phyloP scores from a whole-genome alignment of 2,113 vertebrate genomes.

The Carettochelys insculpta region DNA sequence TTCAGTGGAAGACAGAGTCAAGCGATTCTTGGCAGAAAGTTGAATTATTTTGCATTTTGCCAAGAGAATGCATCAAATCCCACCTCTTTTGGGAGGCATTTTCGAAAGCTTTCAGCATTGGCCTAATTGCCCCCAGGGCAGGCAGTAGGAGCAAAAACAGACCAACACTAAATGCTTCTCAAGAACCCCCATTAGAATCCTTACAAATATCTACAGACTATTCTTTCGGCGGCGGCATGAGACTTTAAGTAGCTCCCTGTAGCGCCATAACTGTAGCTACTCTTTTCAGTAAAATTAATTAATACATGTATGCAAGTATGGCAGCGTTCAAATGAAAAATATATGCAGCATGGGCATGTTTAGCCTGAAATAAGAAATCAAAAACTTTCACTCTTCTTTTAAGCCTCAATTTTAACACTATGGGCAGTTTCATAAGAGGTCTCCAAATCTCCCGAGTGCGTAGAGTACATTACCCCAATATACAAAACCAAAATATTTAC shows the following conservation, averaged over 20 bases:
- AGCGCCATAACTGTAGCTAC: constrained; percentile 56
- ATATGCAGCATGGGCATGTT: constrained; percentile 55
- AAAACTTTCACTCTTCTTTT: constrained; percentile 30
- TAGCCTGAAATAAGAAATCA: constrained; percentile 66
- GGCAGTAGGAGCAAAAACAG: neutral
- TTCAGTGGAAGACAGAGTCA: constrained; percentile 59
- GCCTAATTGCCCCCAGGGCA: neutral
- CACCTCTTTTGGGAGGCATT: fast-evolving
- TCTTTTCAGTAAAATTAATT: constrained; percentile 76
- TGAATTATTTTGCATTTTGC: constrained; percentile 24
- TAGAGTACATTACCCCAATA: constrained; percentile 68
- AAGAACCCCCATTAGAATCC: constrained; percentile 28
- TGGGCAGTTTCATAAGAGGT: constrained; percentile 35
- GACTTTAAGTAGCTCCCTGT: constrained; percentile 65
- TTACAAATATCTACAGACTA: constrained; percentile 42
- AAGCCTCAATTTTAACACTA: constrained; percentile 57
- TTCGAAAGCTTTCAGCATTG: neutral
- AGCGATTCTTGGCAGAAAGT: constrained; percentile 47
- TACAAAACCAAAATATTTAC: constrained; percentile 80
- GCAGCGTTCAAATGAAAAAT: constrained; percentile 71
- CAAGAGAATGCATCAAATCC: constrained; percentile 38
- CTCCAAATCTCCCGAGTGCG: constrained; percentile 28
- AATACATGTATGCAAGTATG: constrained; percentile 67
- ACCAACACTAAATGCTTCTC: constrained; percentile 9
- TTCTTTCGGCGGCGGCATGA: constrained; percentile 56